A percentile compares a stretch with the other conserved stretches of the same genome.
Evolutionary conservation across 1,140 invertebrate species (phyloP).

Genomic region (Drosophila lowei): DNA sequence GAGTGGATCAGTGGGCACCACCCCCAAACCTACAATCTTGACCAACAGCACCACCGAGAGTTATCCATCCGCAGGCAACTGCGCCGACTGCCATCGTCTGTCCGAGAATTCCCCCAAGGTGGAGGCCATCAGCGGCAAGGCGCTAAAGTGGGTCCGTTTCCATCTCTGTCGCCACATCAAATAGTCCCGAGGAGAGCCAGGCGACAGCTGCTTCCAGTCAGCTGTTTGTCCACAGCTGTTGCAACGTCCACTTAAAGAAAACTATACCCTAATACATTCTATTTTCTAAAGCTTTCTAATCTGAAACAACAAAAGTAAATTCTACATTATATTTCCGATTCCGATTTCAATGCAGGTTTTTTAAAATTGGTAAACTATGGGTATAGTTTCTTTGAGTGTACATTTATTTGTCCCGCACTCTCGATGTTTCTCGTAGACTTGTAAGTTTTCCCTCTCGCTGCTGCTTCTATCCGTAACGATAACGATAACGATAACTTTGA

Average conservation of each 20-base stretch:
- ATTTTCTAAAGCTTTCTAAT: no score
- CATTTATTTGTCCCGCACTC: no score
- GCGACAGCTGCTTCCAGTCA: no score
- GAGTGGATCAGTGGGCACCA: conserved; percentile 3
- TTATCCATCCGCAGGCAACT: conserved; percentile 56
- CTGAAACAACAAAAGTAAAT: no score
- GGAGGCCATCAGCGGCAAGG: conserved; percentile 79
- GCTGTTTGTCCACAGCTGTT: no score
- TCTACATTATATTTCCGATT: no score
- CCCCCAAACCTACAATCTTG: conserved; percentile 4
- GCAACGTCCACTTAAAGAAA: no score
- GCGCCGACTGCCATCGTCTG: conserved; percentile 69
- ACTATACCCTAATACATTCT: no score
- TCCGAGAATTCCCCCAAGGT: conserved; percentile 65
- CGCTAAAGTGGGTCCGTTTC: conserved; percentile 80
- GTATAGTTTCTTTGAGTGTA: no score
- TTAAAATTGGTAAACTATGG: no score
- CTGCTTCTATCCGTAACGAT: conserved; percentile 10
- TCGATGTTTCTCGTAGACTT: conserved; percentile 24
- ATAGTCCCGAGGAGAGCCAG: conserved; percentile 40
- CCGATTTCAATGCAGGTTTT: no score
- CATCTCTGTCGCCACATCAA: conserved; percentile 81
- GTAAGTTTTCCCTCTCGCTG: conserved; percentile 41
- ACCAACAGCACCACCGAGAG: conserved; percentile 38
- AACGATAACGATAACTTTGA: conserved; percentile 15